phyloP scores from a whole-genome alignment of 2,113 vertebrate genomes.

The Urocolius indicus region DNA sequence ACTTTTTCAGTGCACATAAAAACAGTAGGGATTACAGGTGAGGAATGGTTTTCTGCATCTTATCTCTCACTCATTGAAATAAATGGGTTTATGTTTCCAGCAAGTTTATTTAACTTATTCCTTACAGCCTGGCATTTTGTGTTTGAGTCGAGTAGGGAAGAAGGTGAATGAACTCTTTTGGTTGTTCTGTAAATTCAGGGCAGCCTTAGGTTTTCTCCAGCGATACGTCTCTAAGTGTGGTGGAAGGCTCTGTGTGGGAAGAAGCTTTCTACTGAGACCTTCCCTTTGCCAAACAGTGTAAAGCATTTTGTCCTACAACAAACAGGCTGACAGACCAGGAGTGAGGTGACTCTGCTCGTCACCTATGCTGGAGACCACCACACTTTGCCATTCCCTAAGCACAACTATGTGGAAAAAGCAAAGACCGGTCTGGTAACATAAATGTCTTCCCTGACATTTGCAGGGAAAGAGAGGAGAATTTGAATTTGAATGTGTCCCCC shows the following conservation, averaged over 20 bases:
- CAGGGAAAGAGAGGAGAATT: not conserved
- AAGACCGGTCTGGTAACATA: not conserved
- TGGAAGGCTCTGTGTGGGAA: not conserved
- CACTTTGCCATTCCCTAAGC: not conserved
- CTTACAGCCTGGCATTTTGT: not conserved
- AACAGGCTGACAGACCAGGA: not conserved
- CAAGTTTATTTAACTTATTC: conserved; percentile 20
- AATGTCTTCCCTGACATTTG: not conserved
- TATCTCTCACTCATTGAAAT: conserved; percentile 23
- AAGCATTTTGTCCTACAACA: not conserved
- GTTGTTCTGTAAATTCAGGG: not conserved
- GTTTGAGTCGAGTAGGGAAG: not conserved
- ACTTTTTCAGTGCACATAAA: conserved; percentile 42
- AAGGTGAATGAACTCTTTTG: not conserved
- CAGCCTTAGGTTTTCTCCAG: not conserved
- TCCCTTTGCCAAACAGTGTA: not conserved
- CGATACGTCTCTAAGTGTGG: not conserved
- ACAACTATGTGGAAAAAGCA: not conserved
- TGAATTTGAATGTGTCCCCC: conserved; percentile 36
- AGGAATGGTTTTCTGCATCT: conserved; percentile 30
- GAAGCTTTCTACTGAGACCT: not conserved
- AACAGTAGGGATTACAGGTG: conserved; percentile 51
- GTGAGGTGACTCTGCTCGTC: not conserved
- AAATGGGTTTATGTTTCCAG: conserved; percentile 22
- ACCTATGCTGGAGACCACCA: not conserved